These are phyloP conservation scores for Sebastes schlegelii DNA, from an alignment of 2,113 vertebrate genomes.

Conservation along the genomic window DNA sequence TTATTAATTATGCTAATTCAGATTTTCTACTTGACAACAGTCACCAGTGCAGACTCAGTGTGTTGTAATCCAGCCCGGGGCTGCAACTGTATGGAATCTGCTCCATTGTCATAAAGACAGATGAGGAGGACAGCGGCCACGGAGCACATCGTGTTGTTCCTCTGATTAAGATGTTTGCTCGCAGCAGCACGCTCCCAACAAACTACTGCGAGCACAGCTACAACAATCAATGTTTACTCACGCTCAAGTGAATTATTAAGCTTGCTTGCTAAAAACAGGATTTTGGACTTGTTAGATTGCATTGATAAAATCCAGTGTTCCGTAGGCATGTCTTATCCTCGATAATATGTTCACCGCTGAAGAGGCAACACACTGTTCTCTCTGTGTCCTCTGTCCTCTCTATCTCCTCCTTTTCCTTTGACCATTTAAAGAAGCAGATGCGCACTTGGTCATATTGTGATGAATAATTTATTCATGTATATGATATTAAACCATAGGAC, in stretches of 20 bases:
- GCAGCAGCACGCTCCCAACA: conserved; percentile 25
- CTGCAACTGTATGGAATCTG: conserved; percentile 10
- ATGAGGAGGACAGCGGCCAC: conserved; percentile 21
- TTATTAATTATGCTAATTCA: conserved; percentile 44
- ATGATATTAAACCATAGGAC: conserved; percentile 19
- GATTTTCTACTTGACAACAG: conserved; percentile 26
- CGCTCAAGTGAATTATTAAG: conserved; percentile 34
- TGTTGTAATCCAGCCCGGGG: conserved; percentile 19
- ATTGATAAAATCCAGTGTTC: conserved; percentile 42
- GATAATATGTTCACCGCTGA: conserved; percentile 21
- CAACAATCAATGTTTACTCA: conserved; percentile 40
- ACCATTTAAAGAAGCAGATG: not conserved
- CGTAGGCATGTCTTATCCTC: conserved; percentile 30
- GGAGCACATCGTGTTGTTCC: conserved; percentile 20
- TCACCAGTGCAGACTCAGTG: not conserved
- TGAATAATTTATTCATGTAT: conserved; percentile 45
- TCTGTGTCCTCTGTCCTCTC: not conserved
- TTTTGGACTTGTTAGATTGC: conserved; percentile 33
- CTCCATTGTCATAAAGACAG: conserved; percentile 46
- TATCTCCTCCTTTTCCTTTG: not conserved
- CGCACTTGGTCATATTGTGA: not conserved
- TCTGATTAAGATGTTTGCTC: conserved; percentile 47
- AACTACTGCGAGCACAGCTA: conserved; percentile 9
- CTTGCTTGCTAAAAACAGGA: conserved; percentile 31
- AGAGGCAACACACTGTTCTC: conserved; percentile 1